Evolutionary conservation across 2,113 vertebrate species (phyloP).

Genomic region (Perccottus glenii): DNA sequence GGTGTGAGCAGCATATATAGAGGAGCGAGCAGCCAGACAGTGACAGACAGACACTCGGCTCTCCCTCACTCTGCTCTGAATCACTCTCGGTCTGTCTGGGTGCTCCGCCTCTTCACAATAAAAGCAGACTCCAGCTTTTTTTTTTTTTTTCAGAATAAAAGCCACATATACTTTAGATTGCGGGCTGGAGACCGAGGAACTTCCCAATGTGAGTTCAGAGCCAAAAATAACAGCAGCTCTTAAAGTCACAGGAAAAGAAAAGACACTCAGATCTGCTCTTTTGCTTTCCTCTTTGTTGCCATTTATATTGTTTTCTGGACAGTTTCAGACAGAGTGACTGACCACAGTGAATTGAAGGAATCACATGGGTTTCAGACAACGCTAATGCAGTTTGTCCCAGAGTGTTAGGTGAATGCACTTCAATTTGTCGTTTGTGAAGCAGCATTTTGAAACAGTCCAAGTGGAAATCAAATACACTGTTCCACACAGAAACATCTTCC

Average conservation of each 20-base stretch:
- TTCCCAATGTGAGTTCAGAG: conserved; percentile 1
- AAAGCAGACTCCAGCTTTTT: conserved; percentile 36
- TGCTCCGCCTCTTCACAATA: conserved; percentile 67
- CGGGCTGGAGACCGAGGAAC: not conserved
- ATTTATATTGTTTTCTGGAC: not conserved
- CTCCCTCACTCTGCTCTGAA: conserved; percentile 54
- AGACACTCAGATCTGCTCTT: conserved; percentile 15
- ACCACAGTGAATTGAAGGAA: not conserved
- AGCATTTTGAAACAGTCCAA: not conserved
- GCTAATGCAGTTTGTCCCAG: not conserved
- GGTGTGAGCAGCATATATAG: conserved; percentile 72
- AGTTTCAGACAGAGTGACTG: not conserved
- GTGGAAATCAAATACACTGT: conserved; percentile 30
- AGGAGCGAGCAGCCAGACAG: conserved; percentile 58
- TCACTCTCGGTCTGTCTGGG: conserved; percentile 63
- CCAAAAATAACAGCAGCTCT: conserved; percentile 15
- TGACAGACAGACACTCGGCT: conserved; percentile 51
- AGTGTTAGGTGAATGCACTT: conserved; percentile 2
- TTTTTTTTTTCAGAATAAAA: conserved; percentile 64
- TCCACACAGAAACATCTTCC: conserved; percentile 36
- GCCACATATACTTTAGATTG: not conserved
- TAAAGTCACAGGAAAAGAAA: not conserved
- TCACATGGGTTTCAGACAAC: conserved; percentile 28
- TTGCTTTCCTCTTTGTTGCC: not conserved
- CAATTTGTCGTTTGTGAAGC: conserved; percentile 1